phyloP scores from a whole-genome alignment of 2,888 invertebrate species.

The Elegia similella region DNA sequence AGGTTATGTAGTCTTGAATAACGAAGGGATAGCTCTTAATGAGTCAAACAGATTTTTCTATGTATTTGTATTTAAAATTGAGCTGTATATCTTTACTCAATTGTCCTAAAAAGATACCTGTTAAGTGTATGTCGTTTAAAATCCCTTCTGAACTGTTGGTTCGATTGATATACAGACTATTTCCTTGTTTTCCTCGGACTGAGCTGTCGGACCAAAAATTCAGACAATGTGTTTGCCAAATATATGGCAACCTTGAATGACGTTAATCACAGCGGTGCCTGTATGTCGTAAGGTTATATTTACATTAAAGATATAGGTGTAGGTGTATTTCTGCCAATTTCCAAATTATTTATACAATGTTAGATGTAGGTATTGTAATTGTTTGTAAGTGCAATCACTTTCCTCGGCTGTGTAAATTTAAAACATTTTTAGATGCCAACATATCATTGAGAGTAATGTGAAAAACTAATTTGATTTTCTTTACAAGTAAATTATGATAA shows the following conservation, averaged over 20 bases:
- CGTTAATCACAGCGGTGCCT: constrained; percentile 40
- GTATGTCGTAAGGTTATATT: constrained; percentile 39
- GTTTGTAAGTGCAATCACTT: constrained; percentile 37
- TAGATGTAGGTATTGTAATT: constrained; percentile 33
- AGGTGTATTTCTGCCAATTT: constrained; percentile 48
- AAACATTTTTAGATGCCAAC: constrained; percentile 27
- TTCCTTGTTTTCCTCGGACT: too few species aligned
- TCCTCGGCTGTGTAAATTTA: constrained; percentile 42
- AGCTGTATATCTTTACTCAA: constrained; percentile 6
- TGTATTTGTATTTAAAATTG: constrained; percentile 9
- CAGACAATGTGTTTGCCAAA: constrained; percentile 13
- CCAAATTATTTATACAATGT: constrained; percentile 39
- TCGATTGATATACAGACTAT: too few species aligned
- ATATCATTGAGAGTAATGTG: constrained; percentile 18
- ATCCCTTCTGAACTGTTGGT: neutral
- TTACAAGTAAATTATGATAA: constrained; percentile 1
- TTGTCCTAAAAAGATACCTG: neutral
- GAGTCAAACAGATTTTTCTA: neutral
- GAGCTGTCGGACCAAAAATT: too few species aligned
- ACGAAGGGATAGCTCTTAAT: neutral
- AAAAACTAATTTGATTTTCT: neutral
- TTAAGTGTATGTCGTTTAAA: too few species aligned
- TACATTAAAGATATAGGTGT: constrained; percentile 46
- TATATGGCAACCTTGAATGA: neutral
- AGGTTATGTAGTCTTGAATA: too few species aligned